Conservation (phyloP, 1,140 invertebrate species). For the Dreissena polymorpha region DNA sequence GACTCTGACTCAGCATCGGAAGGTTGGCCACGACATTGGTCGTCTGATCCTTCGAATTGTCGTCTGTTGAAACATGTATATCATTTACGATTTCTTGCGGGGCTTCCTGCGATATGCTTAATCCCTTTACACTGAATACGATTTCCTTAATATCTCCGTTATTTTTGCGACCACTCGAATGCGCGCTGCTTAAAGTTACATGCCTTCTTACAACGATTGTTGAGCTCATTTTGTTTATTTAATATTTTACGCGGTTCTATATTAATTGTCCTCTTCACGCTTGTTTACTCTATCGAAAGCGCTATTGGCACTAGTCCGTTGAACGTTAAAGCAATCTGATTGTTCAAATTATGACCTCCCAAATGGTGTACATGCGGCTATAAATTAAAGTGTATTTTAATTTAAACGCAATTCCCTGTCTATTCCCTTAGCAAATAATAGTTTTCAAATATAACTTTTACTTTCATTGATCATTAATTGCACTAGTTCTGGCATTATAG, state of each 20-base stretch:
- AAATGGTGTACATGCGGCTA: background rate
- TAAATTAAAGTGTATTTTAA: background rate
- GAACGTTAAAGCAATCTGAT: background rate
- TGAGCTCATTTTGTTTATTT: conserved; percentile 8
- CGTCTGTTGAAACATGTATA: background rate
- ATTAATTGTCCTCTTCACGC: background rate
- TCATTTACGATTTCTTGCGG: background rate
- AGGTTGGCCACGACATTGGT: conserved; percentile 9
- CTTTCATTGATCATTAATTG: conserved; percentile 6
- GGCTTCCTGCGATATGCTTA: background rate
- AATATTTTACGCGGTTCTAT: background rate
- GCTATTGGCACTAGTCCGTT: background rate
- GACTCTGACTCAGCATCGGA: conserved; percentile 32
- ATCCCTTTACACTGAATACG: background rate
- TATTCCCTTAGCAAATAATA: background rate
- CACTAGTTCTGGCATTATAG: too few relatives aligned
- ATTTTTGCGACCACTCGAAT: background rate
- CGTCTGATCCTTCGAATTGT: conserved; percentile 2
- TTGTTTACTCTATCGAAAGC: background rate
- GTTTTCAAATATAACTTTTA: background rate
- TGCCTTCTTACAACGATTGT: background rate
- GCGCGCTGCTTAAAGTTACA: background rate
- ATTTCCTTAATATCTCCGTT: background rate
- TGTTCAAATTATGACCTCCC: background rate
- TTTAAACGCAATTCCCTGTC: background rate